phyloP scores from a whole-genome alignment of 2,797 vertebrate genomes.

The Spatula versicolor region DNA sequence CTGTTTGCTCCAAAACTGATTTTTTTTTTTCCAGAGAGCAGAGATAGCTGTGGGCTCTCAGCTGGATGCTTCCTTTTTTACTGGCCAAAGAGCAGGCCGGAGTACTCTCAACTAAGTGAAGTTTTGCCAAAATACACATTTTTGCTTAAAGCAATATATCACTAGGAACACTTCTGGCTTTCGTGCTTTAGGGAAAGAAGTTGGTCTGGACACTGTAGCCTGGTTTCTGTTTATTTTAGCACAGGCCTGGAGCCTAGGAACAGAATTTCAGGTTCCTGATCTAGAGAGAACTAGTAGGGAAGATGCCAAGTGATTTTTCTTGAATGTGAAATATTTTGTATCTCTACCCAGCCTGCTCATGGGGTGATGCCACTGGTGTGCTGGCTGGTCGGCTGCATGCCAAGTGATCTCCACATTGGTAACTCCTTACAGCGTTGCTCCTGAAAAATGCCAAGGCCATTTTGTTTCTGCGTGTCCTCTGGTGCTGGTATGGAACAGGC shows the following conservation, averaged over 20 bases:
- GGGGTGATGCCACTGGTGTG: not conserved
- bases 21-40: not conserved
- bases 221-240: not conserved
- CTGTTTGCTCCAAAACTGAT: not conserved
- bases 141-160: not conserved
- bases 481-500: not conserved
- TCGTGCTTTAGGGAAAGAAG: not conserved
- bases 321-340: not conserved
- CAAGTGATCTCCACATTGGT: not conserved
- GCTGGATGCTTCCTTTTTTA: slow-evolving; percentile 20
- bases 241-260: not conserved
- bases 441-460: slow-evolving; percentile 37
- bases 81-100: not conserved
- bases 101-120: not conserved
- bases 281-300: not conserved
- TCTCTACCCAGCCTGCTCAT: not conserved
- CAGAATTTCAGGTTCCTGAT: not conserved
- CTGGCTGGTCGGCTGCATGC: not conserved
- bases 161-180: not conserved
- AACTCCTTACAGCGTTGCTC: not conserved
- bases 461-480: not conserved
- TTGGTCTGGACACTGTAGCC: not conserved
- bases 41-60: not conserved
- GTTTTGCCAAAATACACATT: slow-evolving; percentile 21
- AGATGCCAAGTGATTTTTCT: not conserved